Base-by-base conservation (phyloP, 2,797 vertebrate species). In the Rhynchotus rufescens region DNA sequence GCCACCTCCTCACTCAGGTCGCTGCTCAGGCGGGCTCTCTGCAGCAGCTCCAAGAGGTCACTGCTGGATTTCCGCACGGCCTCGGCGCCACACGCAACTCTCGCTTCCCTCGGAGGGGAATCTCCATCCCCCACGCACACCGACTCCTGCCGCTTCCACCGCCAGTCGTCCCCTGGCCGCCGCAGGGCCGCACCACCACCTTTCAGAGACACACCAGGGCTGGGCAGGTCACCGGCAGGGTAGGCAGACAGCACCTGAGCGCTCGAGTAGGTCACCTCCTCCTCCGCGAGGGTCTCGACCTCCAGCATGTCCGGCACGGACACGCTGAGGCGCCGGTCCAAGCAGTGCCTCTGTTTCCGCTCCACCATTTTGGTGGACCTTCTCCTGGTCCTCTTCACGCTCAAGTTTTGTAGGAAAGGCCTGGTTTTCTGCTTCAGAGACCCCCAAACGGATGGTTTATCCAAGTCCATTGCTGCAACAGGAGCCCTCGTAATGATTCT, bases 371-470 rank as follows among this genome's bases (percentile, higher is more conserved):
- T 98, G 28, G 57, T 73, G 1, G 95, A 62, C 21, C 61, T 96
- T 90, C 97, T 98, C 79, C 97, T 98, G 1, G 86, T 86, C 91
- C 65, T 98, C 88, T 57, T 98, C 91, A 97, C 96, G 0, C 96
- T 96, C 30, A 98, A 67, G 86, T 97, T 98, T 17, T 89, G 96
- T 57, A 98, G 67, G 84, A 98, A 88, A 0, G 98, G 98, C 57
- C 92, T 96, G 2, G 98, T 98, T 80, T 97, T 97, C 92, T 98
- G 94, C 7, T 98, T 98, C 15, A 98, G 84, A 17, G 98, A 97
- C 47, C 90, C 98, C 98, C 98, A 98, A 10, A 98, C 97, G 0
- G 98, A 97, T 0, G 94, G 73, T 69, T 98, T 98, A 67, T 98
- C 98, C 88, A 97, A 95, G 93, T 98, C 97, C 98, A 98, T 98